These are phyloP conservation scores for Schrankia costaestrigalis DNA, from an alignment of 2,888 invertebrate species.

Conservation along the genomic window DNA sequence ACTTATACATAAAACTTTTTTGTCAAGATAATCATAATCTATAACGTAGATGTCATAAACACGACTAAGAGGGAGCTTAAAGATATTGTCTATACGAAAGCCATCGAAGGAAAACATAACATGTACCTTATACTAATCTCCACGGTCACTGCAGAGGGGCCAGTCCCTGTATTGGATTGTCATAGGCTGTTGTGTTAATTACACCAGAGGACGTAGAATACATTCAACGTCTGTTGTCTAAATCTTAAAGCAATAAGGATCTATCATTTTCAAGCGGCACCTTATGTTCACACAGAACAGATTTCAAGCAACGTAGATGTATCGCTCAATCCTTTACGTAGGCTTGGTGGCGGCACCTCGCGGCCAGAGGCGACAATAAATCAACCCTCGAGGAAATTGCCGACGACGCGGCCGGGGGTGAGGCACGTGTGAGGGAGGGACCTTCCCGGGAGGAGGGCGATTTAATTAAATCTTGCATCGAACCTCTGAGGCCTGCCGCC, in stretches of 20 bases:
- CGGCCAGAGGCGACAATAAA: constrained; percentile 75
- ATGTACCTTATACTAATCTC: no score
- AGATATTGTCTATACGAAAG: no score
- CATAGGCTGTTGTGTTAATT: no score
- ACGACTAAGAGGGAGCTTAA: no score
- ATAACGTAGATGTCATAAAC: no score
- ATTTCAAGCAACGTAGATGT: constrained; percentile 38
- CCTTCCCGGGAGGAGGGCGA: constrained; percentile 54
- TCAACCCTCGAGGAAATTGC: constrained; percentile 78
- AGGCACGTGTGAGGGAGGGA: constrained; percentile 22
- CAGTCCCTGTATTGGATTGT: no score
- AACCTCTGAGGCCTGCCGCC: constrained; percentile 77
- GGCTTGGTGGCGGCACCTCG: constrained; percentile 54
- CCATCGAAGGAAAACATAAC: no score
- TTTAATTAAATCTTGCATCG: constrained; percentile 83
- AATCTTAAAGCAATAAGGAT: constrained; percentile 5
- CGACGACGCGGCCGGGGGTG: constrained; percentile 51
- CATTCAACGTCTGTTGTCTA: constrained; percentile 4
- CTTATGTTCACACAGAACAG: constrained; percentile 32
- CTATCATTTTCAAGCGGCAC: constrained; percentile 8
- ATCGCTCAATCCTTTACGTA: constrained; percentile 69
- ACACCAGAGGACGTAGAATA: no score
- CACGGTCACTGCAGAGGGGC: no score
- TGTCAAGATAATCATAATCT: no score
- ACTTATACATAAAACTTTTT: no score